Evolutionary conservation across 2,888 invertebrate genomes (phyloP), one percentile per base, ranked within the genome.

Genomic region (Caenorhabditis uteleia): DNA sequence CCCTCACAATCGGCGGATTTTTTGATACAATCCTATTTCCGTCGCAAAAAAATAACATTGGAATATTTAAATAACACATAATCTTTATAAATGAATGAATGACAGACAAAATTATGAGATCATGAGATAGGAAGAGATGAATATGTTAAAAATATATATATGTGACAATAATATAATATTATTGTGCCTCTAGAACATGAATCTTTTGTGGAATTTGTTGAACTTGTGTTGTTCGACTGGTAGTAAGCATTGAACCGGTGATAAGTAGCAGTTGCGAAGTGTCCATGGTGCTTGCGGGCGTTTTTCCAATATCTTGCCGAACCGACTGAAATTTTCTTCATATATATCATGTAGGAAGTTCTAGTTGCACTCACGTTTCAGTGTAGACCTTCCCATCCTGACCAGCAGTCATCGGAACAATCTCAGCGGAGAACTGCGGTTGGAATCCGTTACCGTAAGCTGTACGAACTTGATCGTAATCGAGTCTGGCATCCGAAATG

Each of bases 231-330:
- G 64, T 20, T 65, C 51, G 10, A 65, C 64, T 26, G 66, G 66
- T 14, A 66, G 36, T 10, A 66, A 40, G 43, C 66, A 66, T 21
- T 66, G 66, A 10, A 66, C 56, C 20, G 66, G 66, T 21, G 66
- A 66, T 48, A 66, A 29, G 18, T 59, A 66, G 45, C 66, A 66
- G 48, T 66, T 66, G 39, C 66, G 58, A 8, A 64, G 64, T 20
- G 54, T 43, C 62, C 56, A 56, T 20, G 49, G 54, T 5, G 64
- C 44, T 14, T 64, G 57, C 21, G 54, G 64, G 31, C 64, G 27
- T 40, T 64, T 64, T 38, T 57, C 64, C 27, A 64, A 53, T 2
- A n/a, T n/a, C n/a, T n/a, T n/a, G n/a, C n/a, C n/a, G n/a, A n/a
- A n/a, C n/a, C n/a, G n/a, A n/a, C n/a, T n/a, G n/a, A n/a, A n/a